phyloP scores from a whole-genome alignment of 2,888 invertebrate genomes.

The Seira sanloemensis region DNA sequence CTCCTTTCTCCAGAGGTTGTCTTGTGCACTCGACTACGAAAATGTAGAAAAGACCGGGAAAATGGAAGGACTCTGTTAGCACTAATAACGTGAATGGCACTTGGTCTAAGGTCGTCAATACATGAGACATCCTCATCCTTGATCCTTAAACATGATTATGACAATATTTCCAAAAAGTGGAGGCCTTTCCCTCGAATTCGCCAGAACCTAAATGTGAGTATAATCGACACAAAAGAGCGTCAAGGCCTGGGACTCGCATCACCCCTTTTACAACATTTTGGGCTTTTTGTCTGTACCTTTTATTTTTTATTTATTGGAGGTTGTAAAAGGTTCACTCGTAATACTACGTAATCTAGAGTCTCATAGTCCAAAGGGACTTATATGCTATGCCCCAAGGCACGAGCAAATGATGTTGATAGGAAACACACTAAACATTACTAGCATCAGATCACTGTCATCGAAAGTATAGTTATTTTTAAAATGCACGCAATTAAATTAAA shows the following conservation, averaged over 20 bases:
- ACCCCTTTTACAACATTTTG: neutral
- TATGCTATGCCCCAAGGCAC: neutral
- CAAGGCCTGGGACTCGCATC: neutral
- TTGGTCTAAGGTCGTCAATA: conserved; percentile 18
- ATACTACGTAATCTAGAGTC: too few species aligned
- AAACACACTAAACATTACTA: too few species aligned
- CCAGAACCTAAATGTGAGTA: neutral
- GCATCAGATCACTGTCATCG: too few species aligned
- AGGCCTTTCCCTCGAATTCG: conserved; percentile 1
- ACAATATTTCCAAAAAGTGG: conserved; percentile 18
- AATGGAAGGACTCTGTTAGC: neutral
- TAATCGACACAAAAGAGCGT: neutral
- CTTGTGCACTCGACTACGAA: too few species aligned
- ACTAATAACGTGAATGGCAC: conserved; percentile 29
- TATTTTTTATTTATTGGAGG: neutral
- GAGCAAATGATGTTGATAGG: neutral
- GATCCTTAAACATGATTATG: conserved; percentile 45
- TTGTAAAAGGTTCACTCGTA: too few species aligned
- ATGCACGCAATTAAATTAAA: too few species aligned
- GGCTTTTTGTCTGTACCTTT: neutral
- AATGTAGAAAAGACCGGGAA: conserved; percentile 8
- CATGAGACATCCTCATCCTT: conserved; percentile 30
- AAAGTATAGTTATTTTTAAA: too few species aligned
- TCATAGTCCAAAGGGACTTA: too few species aligned
- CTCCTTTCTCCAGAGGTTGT: neutral